phyloP scores from a whole-genome alignment of 2,888 invertebrate species.

The Cactoblastis cactorum region DNA sequence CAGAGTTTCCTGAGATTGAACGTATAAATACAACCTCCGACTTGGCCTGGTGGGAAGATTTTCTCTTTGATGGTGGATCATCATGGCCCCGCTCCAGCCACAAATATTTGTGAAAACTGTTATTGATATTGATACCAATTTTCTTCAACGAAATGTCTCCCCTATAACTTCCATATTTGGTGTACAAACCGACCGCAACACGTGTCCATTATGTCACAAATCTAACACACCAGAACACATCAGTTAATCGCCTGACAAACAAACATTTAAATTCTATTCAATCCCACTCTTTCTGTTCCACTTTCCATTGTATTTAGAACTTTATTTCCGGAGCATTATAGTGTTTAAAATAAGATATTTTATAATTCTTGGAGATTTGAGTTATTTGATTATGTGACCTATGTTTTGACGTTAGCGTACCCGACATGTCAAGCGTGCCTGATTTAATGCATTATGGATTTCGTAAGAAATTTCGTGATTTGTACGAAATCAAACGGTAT shows the following conservation, averaged over 20 bases:
- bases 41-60: no score
- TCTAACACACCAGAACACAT: conserved; percentile 4
- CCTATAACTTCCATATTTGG: neutral
- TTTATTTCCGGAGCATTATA: neutral
- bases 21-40: no score
- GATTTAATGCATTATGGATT: conserved; percentile 28
- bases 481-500: neutral
- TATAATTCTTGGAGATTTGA: conserved; percentile 31
- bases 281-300: neutral
- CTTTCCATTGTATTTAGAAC: neutral
- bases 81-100: no score
- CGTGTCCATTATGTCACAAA: conserved; percentile 26
- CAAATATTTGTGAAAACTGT: no score
- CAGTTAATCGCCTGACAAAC: conserved; percentile 6
- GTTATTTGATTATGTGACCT: conserved; percentile 34
- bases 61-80: no score
- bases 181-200: conserved; percentile 20
- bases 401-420: conserved; percentile 41
- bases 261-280: conserved; percentile 7
- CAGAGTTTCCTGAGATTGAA: no score
- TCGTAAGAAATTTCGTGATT: neutral
- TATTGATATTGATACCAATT: no score
- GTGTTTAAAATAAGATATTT: neutral
- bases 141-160: neutral
- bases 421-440: conserved; percentile 30